Evolutionary conservation across 2,888 invertebrate genomes (phyloP).

Genomic region (Protophormia terraenovae): DNA sequence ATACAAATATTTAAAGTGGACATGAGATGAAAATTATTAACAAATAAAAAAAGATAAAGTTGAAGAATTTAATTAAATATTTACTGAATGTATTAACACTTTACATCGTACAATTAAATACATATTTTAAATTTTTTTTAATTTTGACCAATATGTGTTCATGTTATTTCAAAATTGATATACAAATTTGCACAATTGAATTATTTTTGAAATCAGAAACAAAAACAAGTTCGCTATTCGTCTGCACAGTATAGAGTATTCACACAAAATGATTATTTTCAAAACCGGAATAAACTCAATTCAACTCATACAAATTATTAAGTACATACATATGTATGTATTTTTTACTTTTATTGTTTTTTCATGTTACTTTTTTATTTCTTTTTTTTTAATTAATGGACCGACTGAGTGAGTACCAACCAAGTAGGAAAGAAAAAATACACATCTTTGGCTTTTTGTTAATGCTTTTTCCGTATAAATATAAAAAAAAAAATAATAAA

Average conservation of each 20-base stretch:
- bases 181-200: background rate
- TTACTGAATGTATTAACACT: background rate
- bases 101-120: background rate
- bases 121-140: background rate
- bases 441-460: slow-evolving; percentile 19
- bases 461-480: slow-evolving; percentile 30
- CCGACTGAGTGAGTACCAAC: background rate
- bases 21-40: background rate
- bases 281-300: slow-evolving; percentile 59
- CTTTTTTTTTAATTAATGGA: slow-evolving; percentile 5
- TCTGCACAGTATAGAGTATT: background rate
- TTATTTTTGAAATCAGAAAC: background rate
- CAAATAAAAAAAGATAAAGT: background rate
- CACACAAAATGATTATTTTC: slow-evolving; percentile 14
- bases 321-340: background rate
- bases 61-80: background rate
- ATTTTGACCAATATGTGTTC: background rate
- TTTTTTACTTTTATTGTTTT: slow-evolving; percentile 15
- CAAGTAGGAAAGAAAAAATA: slow-evolving; percentile 1
- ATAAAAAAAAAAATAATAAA: no score
- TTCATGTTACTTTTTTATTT: background rate
- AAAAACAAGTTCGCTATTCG: background rate
- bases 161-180: background rate
- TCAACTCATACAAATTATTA: slow-evolving; percentile 20
- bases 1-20: background rate